Evolutionary conservation across 2,797 vertebrate genomes (phyloP).

Genomic region (Chloroceryle amazona): DNA sequence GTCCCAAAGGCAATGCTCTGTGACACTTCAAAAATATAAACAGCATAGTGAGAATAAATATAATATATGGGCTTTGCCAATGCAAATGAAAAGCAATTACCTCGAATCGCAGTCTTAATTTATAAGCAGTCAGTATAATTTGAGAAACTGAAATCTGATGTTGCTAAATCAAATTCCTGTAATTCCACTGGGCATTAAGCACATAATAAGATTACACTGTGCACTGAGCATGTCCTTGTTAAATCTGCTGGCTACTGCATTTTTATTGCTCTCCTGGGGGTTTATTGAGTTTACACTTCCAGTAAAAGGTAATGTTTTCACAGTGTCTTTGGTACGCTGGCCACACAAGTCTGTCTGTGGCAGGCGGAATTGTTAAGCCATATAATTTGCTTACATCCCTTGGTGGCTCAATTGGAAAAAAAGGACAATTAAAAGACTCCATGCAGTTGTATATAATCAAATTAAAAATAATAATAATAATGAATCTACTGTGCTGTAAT

Average conservation of each 20-base stretch:
- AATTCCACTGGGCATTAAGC: slow-evolving; percentile 76
- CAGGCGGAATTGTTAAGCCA: slow-evolving; percentile 49
- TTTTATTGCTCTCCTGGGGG: slow-evolving; percentile 80
- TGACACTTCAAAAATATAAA: slow-evolving; percentile 56
- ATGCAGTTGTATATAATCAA: slow-evolving; percentile 11
- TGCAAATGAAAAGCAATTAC: slow-evolving; percentile 77
- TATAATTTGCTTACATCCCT: slow-evolving; percentile 63
- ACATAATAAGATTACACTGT: slow-evolving; percentile 79
- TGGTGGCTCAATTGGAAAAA: neutral
- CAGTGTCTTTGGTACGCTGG: slow-evolving; percentile 55
- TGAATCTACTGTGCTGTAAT: slow-evolving; percentile 18
- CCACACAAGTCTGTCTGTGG: slow-evolving; percentile 65
- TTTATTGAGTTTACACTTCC: slow-evolving; percentile 77
- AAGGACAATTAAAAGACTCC: slow-evolving; percentile 67
- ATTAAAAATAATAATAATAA: slow-evolving; percentile 24
- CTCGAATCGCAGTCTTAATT: slow-evolving; percentile 70
- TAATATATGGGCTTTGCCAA: slow-evolving; percentile 52
- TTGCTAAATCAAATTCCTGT: slow-evolving; percentile 79
- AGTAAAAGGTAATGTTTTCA: slow-evolving; percentile 76
- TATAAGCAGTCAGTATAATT: slow-evolving; percentile 72
- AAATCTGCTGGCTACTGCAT: slow-evolving; percentile 75
- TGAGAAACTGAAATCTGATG: slow-evolving; percentile 76
- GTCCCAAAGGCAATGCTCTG: neutral
- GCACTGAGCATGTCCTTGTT: slow-evolving; percentile 77
- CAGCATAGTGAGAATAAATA: slow-evolving; percentile 36